Percentiles rank a stretch among this genome's conserved stretches.
phyloP scores from a whole-genome alignment of 1,140 invertebrate species.

The Vanessa tameamea region DNA sequence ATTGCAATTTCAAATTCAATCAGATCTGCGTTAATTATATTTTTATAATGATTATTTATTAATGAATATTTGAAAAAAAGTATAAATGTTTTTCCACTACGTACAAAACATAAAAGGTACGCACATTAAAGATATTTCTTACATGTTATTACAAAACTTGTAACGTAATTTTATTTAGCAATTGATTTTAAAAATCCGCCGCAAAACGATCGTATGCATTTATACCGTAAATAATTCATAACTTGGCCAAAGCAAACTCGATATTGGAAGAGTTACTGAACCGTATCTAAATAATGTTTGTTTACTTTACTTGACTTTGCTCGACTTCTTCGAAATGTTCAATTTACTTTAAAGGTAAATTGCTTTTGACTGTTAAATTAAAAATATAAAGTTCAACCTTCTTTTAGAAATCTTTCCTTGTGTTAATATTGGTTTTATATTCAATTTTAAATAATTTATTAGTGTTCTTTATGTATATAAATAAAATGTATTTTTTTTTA shows the following conservation, averaged over 20 bases:
- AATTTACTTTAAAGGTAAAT: constrained; percentile 27
- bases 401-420: background rate
- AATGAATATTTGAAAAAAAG: no score
- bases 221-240: constrained; percentile 47
- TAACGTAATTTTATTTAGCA: background rate
- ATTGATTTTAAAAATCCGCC: constrained; percentile 1
- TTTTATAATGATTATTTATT: no score
- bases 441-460: no score
- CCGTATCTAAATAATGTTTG: constrained; percentile 40
- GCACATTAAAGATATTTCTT: no score
- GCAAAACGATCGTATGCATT: constrained; percentile 35
- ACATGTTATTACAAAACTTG: no score
- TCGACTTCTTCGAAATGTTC: constrained; percentile 23
- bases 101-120: no score
- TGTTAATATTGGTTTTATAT: background rate
- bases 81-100: no score
- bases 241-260: constrained; percentile 33
- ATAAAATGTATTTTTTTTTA: no score
- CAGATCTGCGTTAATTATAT: no score
- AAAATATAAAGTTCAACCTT: constrained; percentile 9
- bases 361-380: constrained; percentile 20
- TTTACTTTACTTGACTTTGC: constrained; percentile 30
- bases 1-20: no score
- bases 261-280: constrained; percentile 36
- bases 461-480: no score